Evolutionary conservation across 2,888 invertebrate genomes (phyloP).

Genomic region (Ophion slaviceki): DNA sequence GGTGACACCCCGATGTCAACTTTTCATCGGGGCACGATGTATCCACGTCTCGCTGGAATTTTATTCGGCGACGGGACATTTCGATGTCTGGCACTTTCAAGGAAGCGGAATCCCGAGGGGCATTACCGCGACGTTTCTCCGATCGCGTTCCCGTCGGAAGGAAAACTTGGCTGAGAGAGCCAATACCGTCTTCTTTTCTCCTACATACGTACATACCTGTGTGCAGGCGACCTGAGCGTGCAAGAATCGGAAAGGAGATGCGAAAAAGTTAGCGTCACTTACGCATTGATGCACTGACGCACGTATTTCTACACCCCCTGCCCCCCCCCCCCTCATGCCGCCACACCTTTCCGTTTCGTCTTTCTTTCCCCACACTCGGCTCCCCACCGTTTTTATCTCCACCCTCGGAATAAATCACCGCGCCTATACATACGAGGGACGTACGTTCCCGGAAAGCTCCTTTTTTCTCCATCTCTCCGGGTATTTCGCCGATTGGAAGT

Average conservation of each 20-base stretch:
- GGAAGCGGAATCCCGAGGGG: constrained; percentile 1
- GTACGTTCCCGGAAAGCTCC: constrained; percentile 32
- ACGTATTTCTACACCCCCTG: background rate
- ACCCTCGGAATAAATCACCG: constrained; percentile 38
- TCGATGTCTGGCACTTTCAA: background rate
- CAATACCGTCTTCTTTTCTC: constrained; percentile 3
- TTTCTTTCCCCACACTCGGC: constrained; percentile 15
- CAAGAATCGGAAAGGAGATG: background rate
- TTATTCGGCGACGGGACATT: background rate
- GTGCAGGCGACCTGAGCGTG: background rate
- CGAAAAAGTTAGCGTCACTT: constrained; percentile 43
- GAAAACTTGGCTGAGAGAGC: background rate
- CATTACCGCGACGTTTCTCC: background rate
- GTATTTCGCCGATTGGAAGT: background rate
- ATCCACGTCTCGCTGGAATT: too few relatives aligned
- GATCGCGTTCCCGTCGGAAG: background rate
- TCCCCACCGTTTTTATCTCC: constrained; percentile 1
- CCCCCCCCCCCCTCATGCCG: background rate
- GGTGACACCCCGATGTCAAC: too few relatives aligned
- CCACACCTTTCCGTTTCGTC: background rate
- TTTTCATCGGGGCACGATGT: too few relatives aligned
- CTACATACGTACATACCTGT: background rate
- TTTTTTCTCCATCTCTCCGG: background rate
- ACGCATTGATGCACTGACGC: constrained; percentile 28
- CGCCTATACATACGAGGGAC: background rate